A percentile compares a stretch with the other conserved stretches of the same genome.
Evolutionary conservation across 2,113 vertebrate genomes (phyloP).

Genomic region (Puma concolor): DNA sequence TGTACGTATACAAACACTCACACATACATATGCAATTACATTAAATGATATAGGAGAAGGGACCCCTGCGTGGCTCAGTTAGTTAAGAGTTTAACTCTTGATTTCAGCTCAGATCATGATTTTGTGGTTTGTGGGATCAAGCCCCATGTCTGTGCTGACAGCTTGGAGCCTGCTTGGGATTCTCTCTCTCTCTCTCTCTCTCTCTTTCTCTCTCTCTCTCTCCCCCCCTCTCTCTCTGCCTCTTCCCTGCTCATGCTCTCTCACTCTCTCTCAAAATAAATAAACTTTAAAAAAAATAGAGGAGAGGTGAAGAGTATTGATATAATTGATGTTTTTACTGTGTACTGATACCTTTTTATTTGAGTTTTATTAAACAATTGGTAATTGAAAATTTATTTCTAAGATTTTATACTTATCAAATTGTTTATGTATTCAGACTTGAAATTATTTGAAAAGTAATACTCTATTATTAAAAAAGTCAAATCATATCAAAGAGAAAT

Average conservation of each 20-base stretch:
- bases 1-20: neutral
- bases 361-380: neutral
- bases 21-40: neutral
- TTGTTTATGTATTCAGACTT: neutral
- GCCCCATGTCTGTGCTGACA: no score
- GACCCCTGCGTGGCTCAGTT: no score
- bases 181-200: no score
- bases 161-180: no score
- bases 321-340: neutral
- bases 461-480: neutral
- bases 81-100: no score
- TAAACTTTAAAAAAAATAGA: neutral
- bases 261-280: no score
- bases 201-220: no score
- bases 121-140: no score
- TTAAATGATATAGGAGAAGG: neutral
- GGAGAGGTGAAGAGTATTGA: neutral
- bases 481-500: neutral
- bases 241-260: no score
- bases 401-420: neutral
- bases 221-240: no score
- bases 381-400: neutral
- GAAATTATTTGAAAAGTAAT: neutral
- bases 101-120: no score
- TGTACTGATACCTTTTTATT: neutral